phyloP scores from a whole-genome alignment of 2,888 invertebrate species.

The Tenthredo notha region DNA sequence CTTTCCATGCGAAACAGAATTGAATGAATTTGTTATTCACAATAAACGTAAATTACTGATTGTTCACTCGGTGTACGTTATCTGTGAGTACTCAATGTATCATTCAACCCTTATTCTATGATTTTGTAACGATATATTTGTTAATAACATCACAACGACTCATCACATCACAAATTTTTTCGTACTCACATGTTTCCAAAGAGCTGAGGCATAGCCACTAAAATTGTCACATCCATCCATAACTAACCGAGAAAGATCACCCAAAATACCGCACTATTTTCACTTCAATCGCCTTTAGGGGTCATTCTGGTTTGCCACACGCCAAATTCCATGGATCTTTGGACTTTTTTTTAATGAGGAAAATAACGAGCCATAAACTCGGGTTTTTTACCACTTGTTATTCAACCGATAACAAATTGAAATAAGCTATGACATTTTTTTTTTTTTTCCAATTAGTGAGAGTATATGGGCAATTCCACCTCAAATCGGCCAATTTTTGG shows the following conservation, averaged over 20 bases:
- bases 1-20: neutral
- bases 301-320: no score
- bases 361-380: no score
- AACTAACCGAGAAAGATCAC: neutral
- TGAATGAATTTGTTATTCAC: neutral
- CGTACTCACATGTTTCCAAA: neutral
- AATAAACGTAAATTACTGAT: no score
- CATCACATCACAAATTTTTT: neutral
- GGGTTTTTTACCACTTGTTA: no score
- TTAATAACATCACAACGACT: neutral
- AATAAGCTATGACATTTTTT: no score
- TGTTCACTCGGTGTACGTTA: no score
- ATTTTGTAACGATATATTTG: neutral
- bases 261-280: neutral
- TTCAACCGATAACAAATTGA: no score
- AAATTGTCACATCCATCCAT: neutral
- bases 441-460: no score
- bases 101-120: neutral
- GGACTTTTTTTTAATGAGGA: no score
- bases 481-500: no score
- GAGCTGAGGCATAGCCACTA: neutral
- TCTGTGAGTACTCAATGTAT: neutral
- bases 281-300: neutral
- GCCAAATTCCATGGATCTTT: no score
- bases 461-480: no score